Evolutionary conservation across 1,140 invertebrate species (phyloP), one percentile per base, ranked within the genome.

Genomic region (Colletes latitarsis): DNA sequence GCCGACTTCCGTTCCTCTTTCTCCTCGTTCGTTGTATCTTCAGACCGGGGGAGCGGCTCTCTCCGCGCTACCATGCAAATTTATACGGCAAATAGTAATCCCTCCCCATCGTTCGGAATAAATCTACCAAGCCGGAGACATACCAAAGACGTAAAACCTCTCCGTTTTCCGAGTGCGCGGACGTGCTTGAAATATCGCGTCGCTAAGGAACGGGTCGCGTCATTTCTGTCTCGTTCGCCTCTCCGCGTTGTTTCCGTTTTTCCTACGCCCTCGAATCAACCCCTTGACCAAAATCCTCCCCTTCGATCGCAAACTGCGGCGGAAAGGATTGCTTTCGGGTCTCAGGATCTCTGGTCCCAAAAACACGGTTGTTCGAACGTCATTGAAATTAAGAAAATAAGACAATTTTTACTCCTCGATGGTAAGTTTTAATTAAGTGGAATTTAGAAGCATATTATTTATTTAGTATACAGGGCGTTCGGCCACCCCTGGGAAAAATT

Each of bases 81-180:
- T 89, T 90, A 89, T 89, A 82, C 85, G 79, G 83, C 83, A 90
- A 91, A 91, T 88, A 88, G 86, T 89, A 90, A 91, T 90, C 85
- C 84, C 81, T 81, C 71, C 76, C 86, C 74, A 85, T 82, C 81
- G 82, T 83, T 89, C 17, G 73, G 84, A 90, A 91, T 90, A 90
- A 90, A 91, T 90, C 88, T 85, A 75, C 41, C 60, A 77, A 77
- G 52, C 60, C 57, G 17, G 57, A n/a, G 82, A 88, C 81, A 81
- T 52, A 82, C 41, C 70, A 75, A 67, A 76, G 77, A 78, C 55
- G 72, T 70, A 85, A 86, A 82, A 81, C 79, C 66, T 73, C 52
- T 55, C 57, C 49, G 19, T 57, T 80, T 57, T 41, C 70, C 72
- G 60, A 52, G n/a, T 77, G 66, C 84, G 84, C 77, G 80, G 55